phyloP scores from a whole-genome alignment of 2,113 vertebrate genomes.

The Callocephalon fimbriatum region DNA sequence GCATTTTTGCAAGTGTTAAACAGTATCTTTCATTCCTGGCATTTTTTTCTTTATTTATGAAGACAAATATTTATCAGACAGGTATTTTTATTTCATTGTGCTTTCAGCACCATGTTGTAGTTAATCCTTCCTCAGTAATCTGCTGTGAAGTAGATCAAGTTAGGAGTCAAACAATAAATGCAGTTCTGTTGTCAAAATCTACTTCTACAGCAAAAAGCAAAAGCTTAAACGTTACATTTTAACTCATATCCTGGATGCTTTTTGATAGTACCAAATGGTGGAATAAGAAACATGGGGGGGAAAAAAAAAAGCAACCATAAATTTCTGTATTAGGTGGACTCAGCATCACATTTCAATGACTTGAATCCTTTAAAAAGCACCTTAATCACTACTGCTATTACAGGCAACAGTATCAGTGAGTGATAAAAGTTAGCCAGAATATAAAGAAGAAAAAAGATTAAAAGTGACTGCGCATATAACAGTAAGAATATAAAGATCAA shows the following conservation, averaged over 20 bases:
- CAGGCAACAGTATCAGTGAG: background rate
- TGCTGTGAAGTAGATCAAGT: background rate
- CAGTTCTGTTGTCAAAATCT: background rate
- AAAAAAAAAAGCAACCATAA: background rate
- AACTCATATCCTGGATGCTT: background rate
- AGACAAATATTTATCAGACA: background rate
- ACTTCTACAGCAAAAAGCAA: background rate
- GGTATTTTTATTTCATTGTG: background rate
- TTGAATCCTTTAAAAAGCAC: background rate
- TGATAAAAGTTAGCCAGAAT: background rate
- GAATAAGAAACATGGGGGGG: background rate
- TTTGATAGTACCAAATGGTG: background rate
- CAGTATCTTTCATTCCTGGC: background rate
- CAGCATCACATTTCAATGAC: background rate
- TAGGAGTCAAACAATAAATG: background rate
- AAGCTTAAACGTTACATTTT: background rate
- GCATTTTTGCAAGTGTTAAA: background rate
- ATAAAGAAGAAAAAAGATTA: background rate
- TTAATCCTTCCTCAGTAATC: background rate
- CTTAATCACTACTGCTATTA: background rate
- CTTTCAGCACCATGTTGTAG: background rate
- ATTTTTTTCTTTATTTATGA: background rate
- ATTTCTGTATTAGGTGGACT: background rate
- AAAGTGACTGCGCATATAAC: background rate
- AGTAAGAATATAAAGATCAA: background rate